A percentile compares a stretch with the other conserved stretches of the same genome.
phyloP scores from a whole-genome alignment of 2,888 invertebrate species.

The Biston stratarius region DNA sequence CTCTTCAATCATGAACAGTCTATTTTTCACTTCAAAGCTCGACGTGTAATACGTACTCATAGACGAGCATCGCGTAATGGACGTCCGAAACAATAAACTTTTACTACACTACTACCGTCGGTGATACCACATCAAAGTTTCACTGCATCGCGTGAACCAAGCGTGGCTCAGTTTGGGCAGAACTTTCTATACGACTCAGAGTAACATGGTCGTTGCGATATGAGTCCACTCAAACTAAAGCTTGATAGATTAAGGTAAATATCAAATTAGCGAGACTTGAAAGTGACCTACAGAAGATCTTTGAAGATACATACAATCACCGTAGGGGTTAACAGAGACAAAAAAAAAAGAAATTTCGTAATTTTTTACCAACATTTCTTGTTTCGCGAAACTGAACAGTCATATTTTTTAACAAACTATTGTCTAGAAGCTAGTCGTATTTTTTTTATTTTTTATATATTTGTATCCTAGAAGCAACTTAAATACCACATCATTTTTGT shows the following conservation, averaged over 20 bases:
- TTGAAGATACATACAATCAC: too few relatives aligned
- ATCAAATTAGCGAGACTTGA: background rate
- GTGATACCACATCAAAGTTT: slow-evolving; percentile 53
- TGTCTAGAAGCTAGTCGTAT: too few relatives aligned
- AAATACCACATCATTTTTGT: too few relatives aligned
- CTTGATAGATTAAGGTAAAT: background rate
- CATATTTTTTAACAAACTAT: too few relatives aligned
- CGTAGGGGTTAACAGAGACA: too few relatives aligned
- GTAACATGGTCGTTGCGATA: slow-evolving; percentile 1
- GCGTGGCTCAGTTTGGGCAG: slow-evolving; percentile 59
- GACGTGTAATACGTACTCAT: slow-evolving; percentile 32
- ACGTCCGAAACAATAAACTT: slow-evolving; percentile 50
- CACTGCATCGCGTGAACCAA: slow-evolving; percentile 57
- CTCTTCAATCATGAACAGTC: background rate
- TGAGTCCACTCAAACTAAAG: background rate
- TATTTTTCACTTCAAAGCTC: slow-evolving; percentile 25
- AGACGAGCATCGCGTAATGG: slow-evolving; percentile 39
- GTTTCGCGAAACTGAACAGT: too few relatives aligned
- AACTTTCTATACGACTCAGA: slow-evolving; percentile 61
- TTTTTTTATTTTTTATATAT: too few relatives aligned
- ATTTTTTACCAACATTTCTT: too few relatives aligned
- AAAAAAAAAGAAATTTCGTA: too few relatives aligned
- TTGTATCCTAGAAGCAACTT: too few relatives aligned
- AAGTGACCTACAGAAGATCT: background rate
- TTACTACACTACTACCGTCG: slow-evolving; percentile 44